phyloP scores from a whole-genome alignment of 1,140 invertebrate genomes.

The Caerostris darwini region DNA sequence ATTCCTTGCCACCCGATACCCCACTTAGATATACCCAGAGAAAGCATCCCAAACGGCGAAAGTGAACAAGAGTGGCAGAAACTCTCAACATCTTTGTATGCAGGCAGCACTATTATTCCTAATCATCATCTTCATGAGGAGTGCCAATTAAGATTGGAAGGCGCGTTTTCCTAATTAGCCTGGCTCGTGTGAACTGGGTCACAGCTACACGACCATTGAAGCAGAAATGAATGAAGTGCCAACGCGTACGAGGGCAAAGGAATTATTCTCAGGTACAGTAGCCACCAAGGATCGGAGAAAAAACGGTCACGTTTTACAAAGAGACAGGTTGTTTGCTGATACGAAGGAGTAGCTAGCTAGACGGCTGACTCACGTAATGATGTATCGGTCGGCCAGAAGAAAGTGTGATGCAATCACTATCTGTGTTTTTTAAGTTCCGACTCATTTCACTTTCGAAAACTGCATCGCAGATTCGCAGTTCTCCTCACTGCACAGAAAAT shows the following conservation, averaged over 20 bases:
- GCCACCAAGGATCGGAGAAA: constrained; percentile 38
- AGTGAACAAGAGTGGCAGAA: constrained; percentile 15
- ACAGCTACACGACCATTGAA: constrained; percentile 7
- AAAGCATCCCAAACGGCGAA: not conserved
- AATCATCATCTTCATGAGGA: constrained; percentile 43
- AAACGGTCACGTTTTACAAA: constrained; percentile 66
- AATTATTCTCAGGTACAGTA: constrained; percentile 50
- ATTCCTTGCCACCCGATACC: not conserved
- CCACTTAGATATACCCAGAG: constrained; percentile 45
- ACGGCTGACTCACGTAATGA: constrained; percentile 55
- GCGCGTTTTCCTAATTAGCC: constrained; percentile 52
- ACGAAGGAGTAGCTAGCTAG: constrained; percentile 17
- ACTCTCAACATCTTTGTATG: constrained; percentile 21
- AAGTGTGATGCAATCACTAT: constrained; percentile 19
- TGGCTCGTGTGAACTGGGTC: constrained; percentile 61
- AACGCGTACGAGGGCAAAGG: constrained; percentile 65
- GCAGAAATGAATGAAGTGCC: constrained; percentile 63
- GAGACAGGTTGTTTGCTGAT: constrained; percentile 52
- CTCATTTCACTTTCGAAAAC: constrained; percentile 14
- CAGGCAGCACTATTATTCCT: not conserved
- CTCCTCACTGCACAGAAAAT: not conserved
- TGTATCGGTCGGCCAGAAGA: not conserved
- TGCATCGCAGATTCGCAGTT: not conserved
- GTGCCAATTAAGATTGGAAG: constrained; percentile 40
- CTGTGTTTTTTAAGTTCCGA: not conserved